Conservation (phyloP, 92 coral and sea anemone genomes). For the Actinernus sp. region DNA sequence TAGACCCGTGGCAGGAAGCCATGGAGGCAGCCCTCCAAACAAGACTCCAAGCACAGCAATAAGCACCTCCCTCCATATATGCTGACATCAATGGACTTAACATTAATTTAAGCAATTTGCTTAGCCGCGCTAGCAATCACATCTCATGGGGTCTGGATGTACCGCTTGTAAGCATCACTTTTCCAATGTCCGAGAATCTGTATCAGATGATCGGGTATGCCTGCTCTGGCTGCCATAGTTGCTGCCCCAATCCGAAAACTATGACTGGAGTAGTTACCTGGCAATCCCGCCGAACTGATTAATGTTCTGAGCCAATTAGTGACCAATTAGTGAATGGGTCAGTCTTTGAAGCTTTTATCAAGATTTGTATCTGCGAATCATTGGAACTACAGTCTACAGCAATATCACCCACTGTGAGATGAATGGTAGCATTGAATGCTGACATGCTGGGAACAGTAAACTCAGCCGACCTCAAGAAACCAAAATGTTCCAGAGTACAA, state of each 20-base stretch:
- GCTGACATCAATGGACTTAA: too few species aligned
- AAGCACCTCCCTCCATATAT: too few species aligned
- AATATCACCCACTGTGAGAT: neutral
- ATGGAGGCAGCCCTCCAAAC: too few species aligned
- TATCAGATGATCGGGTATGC: conserved; percentile 49
- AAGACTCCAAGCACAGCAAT: too few species aligned
- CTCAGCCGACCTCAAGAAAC: conserved; percentile 19
- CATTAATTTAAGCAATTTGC: too few species aligned
- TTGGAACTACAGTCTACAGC: neutral
- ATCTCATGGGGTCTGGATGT: conserved; percentile 31
- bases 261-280: conserved; percentile 28
- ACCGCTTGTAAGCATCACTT: conserved; percentile 43
- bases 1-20: too few species aligned
- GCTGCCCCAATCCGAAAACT: conserved; percentile 45
- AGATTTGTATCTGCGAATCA: conserved; percentile 11
- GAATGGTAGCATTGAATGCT: conserved; percentile 6
- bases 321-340: conserved; percentile 19
- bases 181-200: conserved; percentile 42
- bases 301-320: conserved; percentile 17
- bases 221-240: conserved; percentile 8
- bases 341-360: conserved; percentile 12
- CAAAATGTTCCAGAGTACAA: too few species aligned
- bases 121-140: too few species aligned
- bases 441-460: conserved; percentile 6
- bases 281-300: conserved; percentile 14